Evolutionary conservation across 2,888 invertebrate genomes (phyloP).

Genomic region (Hirtodrosophila duncani): DNA sequence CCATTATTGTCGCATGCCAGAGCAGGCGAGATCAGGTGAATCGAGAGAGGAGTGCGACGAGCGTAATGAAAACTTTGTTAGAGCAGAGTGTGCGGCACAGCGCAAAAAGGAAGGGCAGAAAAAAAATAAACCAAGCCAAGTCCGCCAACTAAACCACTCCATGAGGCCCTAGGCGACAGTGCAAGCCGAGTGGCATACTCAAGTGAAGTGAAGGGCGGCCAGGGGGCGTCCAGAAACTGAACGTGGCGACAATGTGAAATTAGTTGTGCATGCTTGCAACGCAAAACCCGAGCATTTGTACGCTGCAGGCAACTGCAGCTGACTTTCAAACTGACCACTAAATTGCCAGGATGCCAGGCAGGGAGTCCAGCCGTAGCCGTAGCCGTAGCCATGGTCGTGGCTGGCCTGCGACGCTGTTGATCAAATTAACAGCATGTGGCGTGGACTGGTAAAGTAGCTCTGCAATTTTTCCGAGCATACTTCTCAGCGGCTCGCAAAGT

Average conservation of each 20-base stretch:
- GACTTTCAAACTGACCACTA: constrained; percentile 48
- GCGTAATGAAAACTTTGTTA: constrained; percentile 66
- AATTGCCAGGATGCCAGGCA: constrained; percentile 45
- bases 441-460: constrained; percentile 27
- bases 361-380: neutral
- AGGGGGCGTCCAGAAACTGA: constrained; percentile 17
- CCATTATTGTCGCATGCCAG: constrained; percentile 1
- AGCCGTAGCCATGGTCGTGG: constrained; percentile 8
- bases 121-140: neutral
- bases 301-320: too few relatives aligned
- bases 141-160: constrained; percentile 11
- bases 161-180: constrained; percentile 8
- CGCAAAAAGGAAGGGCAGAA: constrained; percentile 11
- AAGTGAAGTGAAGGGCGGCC: constrained; percentile 40
- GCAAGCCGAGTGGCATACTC: constrained; percentile 41
- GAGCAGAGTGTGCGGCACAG: constrained; percentile 31
- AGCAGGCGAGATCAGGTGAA: constrained; percentile 3
- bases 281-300: constrained; percentile 43
- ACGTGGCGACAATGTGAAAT: constrained; percentile 63
- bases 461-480: constrained; percentile 22
- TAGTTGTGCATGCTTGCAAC: constrained; percentile 62
- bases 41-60: constrained; percentile 23
- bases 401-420: constrained; percentile 46
- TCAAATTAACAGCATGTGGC: constrained; percentile 68
- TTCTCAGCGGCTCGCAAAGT: constrained; percentile 43